Evolutionary conservation across 2,888 invertebrate species (phyloP).

Genomic region (Sicus ferrugineus): DNA sequence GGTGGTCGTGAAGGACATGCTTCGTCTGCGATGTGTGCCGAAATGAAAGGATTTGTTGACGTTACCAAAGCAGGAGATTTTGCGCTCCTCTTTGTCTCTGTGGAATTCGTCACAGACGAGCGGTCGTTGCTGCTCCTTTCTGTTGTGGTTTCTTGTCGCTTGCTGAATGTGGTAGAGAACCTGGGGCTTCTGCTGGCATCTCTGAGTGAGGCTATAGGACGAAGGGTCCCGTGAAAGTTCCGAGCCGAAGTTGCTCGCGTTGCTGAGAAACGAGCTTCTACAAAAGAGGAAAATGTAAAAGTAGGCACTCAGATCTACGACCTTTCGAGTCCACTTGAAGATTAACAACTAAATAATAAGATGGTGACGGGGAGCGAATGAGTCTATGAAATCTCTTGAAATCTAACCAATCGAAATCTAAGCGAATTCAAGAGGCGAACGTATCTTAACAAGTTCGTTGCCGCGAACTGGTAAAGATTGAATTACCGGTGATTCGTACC

Average conservation of each 20-base stretch:
- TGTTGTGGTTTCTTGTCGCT: neutral
- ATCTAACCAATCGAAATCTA: too few relatives aligned
- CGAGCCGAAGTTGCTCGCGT: slow-evolving; percentile 61
- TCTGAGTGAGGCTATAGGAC: slow-evolving; percentile 39
- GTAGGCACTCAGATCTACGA: too few relatives aligned
- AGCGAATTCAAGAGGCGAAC: too few relatives aligned
- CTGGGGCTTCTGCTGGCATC: slow-evolving; percentile 29
- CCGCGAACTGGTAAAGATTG: neutral
- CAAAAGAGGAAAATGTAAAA: slow-evolving; percentile 4
- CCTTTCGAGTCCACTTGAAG: too few relatives aligned
- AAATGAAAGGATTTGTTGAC: slow-evolving; percentile 49
- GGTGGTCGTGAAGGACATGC: slow-evolving; percentile 58
- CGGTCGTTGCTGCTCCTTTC: slow-evolving; percentile 32
- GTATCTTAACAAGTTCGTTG: too few relatives aligned
- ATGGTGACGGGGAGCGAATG: too few relatives aligned
- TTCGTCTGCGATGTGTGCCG: slow-evolving; percentile 53
- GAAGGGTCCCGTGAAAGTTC: slow-evolving; percentile 60
- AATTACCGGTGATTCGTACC: slow-evolving; percentile 38
- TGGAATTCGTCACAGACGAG: slow-evolving; percentile 48
- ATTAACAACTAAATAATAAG: too few relatives aligned
- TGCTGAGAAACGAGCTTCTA: slow-evolving; percentile 51
- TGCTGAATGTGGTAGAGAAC: too few relatives aligned
- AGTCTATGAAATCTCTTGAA: too few relatives aligned
- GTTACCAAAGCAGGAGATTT: slow-evolving; percentile 58
- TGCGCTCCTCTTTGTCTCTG: slow-evolving; percentile 46